Percentiles rank a stretch among this genome's conserved stretches.
These are phyloP conservation scores for Petrophora chlorosata DNA, from an alignment of 2,888 invertebrate genomes.

Conservation along the genomic window DNA sequence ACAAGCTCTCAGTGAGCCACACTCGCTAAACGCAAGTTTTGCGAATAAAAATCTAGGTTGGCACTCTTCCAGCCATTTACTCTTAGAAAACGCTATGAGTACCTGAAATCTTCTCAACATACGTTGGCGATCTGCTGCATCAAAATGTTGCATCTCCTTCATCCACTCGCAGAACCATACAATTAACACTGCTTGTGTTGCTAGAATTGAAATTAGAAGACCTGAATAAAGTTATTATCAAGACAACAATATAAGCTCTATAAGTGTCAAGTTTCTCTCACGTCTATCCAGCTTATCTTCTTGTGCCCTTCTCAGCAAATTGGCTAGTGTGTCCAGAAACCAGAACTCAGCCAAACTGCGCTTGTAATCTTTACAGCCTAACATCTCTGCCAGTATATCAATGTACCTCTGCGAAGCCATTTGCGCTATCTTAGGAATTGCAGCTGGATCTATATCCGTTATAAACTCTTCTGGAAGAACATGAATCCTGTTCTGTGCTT, in stretches of 20 bases:
- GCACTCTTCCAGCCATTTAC: no score
- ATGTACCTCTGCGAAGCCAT: constrained; percentile 67
- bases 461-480: constrained; percentile 65
- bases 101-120: constrained; percentile 72
- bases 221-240: background rate
- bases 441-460: constrained; percentile 55
- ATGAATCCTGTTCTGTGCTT: constrained; percentile 62
- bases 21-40: no score
- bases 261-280: no score
- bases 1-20: no score
- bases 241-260: no score
- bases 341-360: constrained; percentile 76
- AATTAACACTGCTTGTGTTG: constrained; percentile 68
- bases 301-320: constrained; percentile 69
- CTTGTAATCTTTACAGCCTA: constrained; percentile 66
- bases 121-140: constrained; percentile 68
- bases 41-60: no score
- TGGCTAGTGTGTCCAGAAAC: constrained; percentile 79
- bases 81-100: no score
- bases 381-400: constrained; percentile 62
- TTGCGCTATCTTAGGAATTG: constrained; percentile 61
- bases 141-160: constrained; percentile 75
- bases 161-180: constrained; percentile 79
- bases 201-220: constrained; percentile 47
- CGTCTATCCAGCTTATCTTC: constrained; percentile 60